Percentiles rank a stretch among this genome's conserved stretches.
phyloP scores from a whole-genome alignment of 2,797 vertebrate genomes.

The Sitta carolinensis region DNA sequence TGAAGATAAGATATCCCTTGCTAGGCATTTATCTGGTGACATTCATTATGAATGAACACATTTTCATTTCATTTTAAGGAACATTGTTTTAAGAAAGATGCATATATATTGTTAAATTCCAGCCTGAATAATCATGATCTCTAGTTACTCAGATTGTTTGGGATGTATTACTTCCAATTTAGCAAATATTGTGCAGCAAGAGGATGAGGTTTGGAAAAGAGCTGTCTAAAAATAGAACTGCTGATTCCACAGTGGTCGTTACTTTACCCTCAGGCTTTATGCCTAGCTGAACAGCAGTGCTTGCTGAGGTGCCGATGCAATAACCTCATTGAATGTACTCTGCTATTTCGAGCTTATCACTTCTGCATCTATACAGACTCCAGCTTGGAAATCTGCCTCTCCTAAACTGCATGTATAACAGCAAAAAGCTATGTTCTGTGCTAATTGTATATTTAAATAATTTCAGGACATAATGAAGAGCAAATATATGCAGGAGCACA shows the following conservation, averaged over 20 bases:
- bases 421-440: background rate
- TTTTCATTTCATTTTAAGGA: background rate
- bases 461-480: background rate
- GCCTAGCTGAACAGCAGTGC: slow-evolving; percentile 39
- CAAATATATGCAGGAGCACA: background rate
- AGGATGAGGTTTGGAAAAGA: slow-evolving; percentile 10
- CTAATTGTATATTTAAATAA: background rate
- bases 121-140: background rate
- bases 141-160: background rate
- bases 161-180: slow-evolving; percentile 11
- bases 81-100: background rate
- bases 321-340: slow-evolving; percentile 30
- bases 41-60: background rate
- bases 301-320: slow-evolving; percentile 28
- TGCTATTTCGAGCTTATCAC: slow-evolving; percentile 15
- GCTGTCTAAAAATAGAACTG: slow-evolving; percentile 63
- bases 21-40: background rate
- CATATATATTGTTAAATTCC: background rate
- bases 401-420: background rate
- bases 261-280: slow-evolving; percentile 50
- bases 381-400: slow-evolving; percentile 5
- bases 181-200: background rate
- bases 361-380: background rate
- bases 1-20: slow-evolving; percentile 31
- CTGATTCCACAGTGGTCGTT: slow-evolving; percentile 35